These are phyloP conservation scores for Eleutherodactylus coqui DNA, from an alignment of 2,797 vertebrate species.

Conservation along the genomic window DNA sequence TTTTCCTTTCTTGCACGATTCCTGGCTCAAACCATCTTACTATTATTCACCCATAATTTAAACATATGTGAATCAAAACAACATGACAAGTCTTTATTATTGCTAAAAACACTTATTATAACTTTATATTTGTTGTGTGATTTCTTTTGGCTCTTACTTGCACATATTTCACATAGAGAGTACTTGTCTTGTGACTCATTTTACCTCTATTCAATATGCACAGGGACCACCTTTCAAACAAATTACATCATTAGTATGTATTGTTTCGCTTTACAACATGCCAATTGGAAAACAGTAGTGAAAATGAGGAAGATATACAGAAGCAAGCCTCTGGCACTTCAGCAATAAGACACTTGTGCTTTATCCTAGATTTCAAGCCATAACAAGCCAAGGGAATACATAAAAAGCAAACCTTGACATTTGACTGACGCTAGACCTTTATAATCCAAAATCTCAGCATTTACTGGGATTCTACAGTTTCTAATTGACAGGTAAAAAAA, in stretches of 20 bases:
- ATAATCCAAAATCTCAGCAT: neutral
- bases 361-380: neutral
- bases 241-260: conserved; percentile 17
- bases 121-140: conserved; percentile 22
- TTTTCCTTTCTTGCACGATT: conserved; percentile 15
- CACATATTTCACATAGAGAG: conserved; percentile 24
- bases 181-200: conserved; percentile 17
- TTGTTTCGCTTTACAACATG: neutral
- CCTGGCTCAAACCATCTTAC: neutral
- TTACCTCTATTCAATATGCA: conserved; percentile 18
- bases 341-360: neutral
- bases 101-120: conserved; percentile 22
- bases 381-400: neutral
- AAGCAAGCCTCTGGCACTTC: conserved; percentile 7
- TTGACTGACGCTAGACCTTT: neutral
- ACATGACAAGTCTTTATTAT: conserved; percentile 11
- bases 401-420: conserved; percentile 6
- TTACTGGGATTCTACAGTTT: neutral
- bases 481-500: neutral
- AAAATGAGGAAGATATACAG: neutral
- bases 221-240: conserved; percentile 28
- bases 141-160: conserved; percentile 25
- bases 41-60: conserved; percentile 26
- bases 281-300: conserved; percentile 10
- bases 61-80: conserved; percentile 35